Conservation (phyloP, 2,113 vertebrate species). For the Lepus timidus region DNA sequence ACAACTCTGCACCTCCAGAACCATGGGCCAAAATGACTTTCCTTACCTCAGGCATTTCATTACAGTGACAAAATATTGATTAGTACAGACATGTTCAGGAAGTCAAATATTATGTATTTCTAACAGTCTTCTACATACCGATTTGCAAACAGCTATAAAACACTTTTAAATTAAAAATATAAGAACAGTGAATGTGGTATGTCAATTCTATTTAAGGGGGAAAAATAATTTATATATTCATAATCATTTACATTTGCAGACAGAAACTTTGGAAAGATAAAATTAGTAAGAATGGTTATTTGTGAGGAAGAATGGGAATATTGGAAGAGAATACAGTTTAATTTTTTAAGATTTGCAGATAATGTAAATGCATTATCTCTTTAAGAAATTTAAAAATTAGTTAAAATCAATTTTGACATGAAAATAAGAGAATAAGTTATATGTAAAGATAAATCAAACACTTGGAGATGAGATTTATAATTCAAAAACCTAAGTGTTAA, state of each 20-base stretch:
- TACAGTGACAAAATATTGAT: too few species aligned
- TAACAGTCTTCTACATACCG: neutral
- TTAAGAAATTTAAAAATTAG: slow-evolving; percentile 12
- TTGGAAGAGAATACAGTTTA: neutral
- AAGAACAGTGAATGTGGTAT: neutral
- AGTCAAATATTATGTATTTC: neutral
- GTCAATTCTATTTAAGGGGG: neutral
- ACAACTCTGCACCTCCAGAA: too few species aligned
- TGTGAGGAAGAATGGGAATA: neutral
- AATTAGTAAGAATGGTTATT: slow-evolving; percentile 16
- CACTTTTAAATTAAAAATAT: neutral
- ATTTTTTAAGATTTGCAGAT: neutral
- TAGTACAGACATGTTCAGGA: neutral
- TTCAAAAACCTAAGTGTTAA: slow-evolving; percentile 27
- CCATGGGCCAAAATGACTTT: too few species aligned
- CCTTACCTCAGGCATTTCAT: too few species aligned
- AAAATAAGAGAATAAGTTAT: slow-evolving; percentile 28
- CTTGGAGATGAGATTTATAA: slow-evolving; percentile 9
- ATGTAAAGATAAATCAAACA: slow-evolving; percentile 6
- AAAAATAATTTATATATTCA: neutral
- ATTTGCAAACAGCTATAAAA: slow-evolving; percentile 10
- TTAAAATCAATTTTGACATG: slow-evolving; percentile 7
- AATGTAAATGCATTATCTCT: neutral
- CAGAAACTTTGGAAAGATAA: slow-evolving; percentile 17
- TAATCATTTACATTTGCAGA: neutral